Evolutionary conservation across 1,140 invertebrate genomes (phyloP).

Genomic region (Diachasma alloeum): DNA sequence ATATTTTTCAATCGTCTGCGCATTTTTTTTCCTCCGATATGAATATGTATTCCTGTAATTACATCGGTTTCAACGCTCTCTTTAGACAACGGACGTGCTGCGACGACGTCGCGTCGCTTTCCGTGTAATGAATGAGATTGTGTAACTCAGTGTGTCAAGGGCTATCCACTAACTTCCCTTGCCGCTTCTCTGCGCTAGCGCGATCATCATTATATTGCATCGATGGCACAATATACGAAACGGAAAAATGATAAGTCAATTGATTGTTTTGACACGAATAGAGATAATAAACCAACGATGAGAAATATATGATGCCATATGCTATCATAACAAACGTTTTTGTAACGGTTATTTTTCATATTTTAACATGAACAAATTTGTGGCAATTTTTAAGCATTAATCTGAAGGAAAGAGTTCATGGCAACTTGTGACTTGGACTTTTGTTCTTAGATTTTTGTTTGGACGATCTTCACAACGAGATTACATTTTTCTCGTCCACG

Average conservation of each 20-base stretch:
- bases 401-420: background rate
- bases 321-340: background rate
- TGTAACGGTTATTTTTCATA: background rate
- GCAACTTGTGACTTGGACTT: background rate
- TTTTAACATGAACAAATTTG: too few relatives aligned
- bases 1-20: background rate
- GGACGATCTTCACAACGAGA: background rate
- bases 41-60: background rate
- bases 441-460: background rate
- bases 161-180: conserved; percentile 35
- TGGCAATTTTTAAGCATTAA: background rate
- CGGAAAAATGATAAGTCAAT: conserved; percentile 47
- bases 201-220: conserved; percentile 5
- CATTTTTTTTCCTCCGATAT: too few relatives aligned
- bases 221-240: conserved; percentile 29
- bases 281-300: background rate
- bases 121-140: conserved; percentile 30
- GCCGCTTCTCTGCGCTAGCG: background rate
- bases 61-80: background rate
- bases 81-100: background rate
- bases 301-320: background rate
- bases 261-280: conserved; percentile 37
- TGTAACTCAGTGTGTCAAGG: conserved; percentile 61
- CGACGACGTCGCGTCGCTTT: background rate
- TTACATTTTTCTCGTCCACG: too few relatives aligned